Evolutionary conservation across 2,888 invertebrate species (phyloP).

Genomic region (Epinotia bilunana): DNA sequence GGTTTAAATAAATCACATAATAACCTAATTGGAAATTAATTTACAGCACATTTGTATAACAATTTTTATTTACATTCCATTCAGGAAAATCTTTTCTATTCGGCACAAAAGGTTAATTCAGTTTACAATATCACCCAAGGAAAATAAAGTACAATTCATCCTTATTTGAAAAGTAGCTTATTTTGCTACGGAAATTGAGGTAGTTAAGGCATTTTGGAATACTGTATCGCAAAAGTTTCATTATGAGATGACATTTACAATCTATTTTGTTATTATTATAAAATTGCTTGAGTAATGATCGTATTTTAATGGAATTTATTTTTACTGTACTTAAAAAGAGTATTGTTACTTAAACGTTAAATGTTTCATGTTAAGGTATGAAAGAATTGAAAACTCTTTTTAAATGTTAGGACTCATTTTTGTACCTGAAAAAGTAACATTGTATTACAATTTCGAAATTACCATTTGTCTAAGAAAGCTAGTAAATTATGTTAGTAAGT

Average conservation of each 20-base stretch:
- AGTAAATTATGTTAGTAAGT: not conserved
- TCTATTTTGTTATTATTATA: not conserved
- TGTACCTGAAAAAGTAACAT: not conserved
- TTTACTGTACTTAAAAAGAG: not conserved
- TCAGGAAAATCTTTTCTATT: conserved; percentile 4
- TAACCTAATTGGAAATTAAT: not conserved
- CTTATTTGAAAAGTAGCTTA: not conserved
- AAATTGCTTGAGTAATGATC: conserved; percentile 1
- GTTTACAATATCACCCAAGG: not conserved
- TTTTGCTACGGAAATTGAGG: not conserved
- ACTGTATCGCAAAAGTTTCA: not conserved
- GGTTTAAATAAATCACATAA: not conserved
- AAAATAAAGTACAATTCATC: not conserved
- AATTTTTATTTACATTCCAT: not conserved
- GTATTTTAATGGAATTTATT: not conserved
- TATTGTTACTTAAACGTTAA: not conserved
- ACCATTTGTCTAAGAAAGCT: not conserved
- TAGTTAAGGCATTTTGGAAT: conserved; percentile 1
- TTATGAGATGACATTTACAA: not conserved
- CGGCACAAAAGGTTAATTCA: not conserved
- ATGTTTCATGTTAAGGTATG: not conserved
- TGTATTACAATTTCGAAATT: not conserved
- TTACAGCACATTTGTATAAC: not conserved
- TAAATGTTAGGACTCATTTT: not conserved
- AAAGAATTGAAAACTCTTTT: not conserved